Percentiles rank a stretch among this genome's conserved stretches.
Evolutionary conservation across 2,113 vertebrate genomes (phyloP).

Genomic region (Scartelaos histophorus): DNA sequence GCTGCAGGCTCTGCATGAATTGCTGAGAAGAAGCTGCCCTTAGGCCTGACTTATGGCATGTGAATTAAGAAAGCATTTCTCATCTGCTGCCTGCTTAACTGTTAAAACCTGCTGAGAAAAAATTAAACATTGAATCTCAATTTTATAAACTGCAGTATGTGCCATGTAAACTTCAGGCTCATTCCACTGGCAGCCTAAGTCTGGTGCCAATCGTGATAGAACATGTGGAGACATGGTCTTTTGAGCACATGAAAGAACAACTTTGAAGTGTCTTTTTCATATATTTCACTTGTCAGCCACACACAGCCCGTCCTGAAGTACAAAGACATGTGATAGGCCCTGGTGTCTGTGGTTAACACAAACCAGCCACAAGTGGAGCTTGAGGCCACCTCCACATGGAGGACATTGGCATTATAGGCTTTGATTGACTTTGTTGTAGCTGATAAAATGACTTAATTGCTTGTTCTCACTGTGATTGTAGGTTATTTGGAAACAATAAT

Average conservation of each 20-base stretch:
- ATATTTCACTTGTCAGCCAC: constrained; percentile 45
- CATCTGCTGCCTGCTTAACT: constrained; percentile 24
- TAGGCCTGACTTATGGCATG: constrained; percentile 29
- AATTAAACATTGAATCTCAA: not conserved
- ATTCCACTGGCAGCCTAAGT: constrained; percentile 8
- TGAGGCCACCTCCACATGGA: constrained; percentile 15
- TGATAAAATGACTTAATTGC: constrained; percentile 6
- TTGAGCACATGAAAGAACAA: constrained; percentile 45
- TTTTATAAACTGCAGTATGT: not conserved
- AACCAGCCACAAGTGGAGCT: constrained; percentile 6
- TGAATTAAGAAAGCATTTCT: constrained; percentile 28
- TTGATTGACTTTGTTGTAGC: not conserved
- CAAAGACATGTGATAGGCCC: constrained; percentile 36
- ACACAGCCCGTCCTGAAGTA: not conserved
- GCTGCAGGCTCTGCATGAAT: constrained; percentile 43
- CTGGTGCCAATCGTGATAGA: not conserved
- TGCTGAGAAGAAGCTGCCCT: constrained; percentile 41
- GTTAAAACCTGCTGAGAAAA: constrained; percentile 14
- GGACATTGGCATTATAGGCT: not conserved
- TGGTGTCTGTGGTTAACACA: constrained; percentile 47
- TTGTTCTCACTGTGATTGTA: not conserved
- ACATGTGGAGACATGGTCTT: constrained; percentile 30
- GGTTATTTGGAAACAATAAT: not conserved
- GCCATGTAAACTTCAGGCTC: not conserved
- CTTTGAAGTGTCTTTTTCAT: constrained; percentile 63